These are phyloP conservation scores for Cylas formicarius DNA, from an alignment of 1,140 invertebrate species.

Conservation along the genomic window DNA sequence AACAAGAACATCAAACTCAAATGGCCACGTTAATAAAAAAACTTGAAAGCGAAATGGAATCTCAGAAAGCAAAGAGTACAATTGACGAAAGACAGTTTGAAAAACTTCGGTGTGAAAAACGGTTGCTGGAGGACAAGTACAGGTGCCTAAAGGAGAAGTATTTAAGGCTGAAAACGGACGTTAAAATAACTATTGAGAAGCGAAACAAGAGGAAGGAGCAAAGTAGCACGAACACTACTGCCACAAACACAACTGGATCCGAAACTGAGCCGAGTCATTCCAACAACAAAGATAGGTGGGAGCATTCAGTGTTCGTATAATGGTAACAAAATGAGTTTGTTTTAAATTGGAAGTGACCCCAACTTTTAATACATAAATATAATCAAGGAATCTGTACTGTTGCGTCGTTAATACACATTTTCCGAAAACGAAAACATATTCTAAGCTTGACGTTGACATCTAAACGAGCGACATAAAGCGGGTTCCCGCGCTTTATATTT, in stretches of 20 bases:
- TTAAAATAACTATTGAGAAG: constrained; percentile 57
- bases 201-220: constrained; percentile 53
- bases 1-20: constrained; percentile 57
- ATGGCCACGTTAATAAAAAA: constrained; percentile 54
- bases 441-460: too few species aligned
- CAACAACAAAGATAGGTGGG: constrained; percentile 45
- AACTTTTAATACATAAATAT: too few species aligned
- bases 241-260: constrained; percentile 58
- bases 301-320: background rate
- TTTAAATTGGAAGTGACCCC: too few species aligned
- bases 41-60: constrained; percentile 52
- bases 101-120: constrained; percentile 62
- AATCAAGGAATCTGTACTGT: too few species aligned
- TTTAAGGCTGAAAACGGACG: constrained; percentile 68
- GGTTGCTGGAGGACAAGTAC: constrained; percentile 68
- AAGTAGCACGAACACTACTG: constrained; percentile 44
- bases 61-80: constrained; percentile 42
- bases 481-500: too few species aligned
- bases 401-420: too few species aligned
- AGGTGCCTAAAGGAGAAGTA: constrained; percentile 75
- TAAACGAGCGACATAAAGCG: too few species aligned
- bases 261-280: constrained; percentile 69
- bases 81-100: constrained; percentile 51
- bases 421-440: too few species aligned
- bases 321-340: too few species aligned